phyloP scores from a whole-genome alignment of 2,113 vertebrate species.

The Aleadryas rufinucha region DNA sequence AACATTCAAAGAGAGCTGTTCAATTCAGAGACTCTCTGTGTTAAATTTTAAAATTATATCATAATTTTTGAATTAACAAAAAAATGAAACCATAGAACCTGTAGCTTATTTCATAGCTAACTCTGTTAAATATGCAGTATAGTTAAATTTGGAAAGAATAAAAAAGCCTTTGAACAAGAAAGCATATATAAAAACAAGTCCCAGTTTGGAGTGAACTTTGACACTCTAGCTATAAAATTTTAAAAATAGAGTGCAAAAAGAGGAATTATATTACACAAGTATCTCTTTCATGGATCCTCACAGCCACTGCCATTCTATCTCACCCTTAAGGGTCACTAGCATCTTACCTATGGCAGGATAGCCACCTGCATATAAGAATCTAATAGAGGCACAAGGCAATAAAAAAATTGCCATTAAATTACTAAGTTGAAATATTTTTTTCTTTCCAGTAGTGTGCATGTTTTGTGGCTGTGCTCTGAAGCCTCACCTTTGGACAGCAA shows the following conservation, averaged over 20 bases:
- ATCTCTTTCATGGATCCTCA: neutral
- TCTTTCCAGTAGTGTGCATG: neutral
- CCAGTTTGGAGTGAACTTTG: neutral
- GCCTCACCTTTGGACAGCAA: neutral
- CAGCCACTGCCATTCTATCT: neutral
- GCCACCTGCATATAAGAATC: neutral
- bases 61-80: constrained; percentile 16
- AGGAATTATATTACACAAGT: neutral
- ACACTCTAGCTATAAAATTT: neutral
- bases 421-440: neutral
- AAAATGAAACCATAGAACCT: neutral
- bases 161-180: neutral
- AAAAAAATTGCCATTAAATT: neutral
- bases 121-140: neutral
- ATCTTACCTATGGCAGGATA: constrained; percentile 2
- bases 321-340: neutral
- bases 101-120: neutral
- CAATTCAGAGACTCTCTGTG: neutral
- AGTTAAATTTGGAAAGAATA: neutral
- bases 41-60: neutral
- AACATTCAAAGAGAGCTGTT: neutral
- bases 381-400: neutral
- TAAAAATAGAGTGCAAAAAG: neutral
- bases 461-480: neutral
- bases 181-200: neutral